A percentile compares a stretch with the other conserved stretches of the same genome.
Evolutionary conservation across 2,888 invertebrate genomes (phyloP).

Genomic region (Hofmannophila pseudospretella): DNA sequence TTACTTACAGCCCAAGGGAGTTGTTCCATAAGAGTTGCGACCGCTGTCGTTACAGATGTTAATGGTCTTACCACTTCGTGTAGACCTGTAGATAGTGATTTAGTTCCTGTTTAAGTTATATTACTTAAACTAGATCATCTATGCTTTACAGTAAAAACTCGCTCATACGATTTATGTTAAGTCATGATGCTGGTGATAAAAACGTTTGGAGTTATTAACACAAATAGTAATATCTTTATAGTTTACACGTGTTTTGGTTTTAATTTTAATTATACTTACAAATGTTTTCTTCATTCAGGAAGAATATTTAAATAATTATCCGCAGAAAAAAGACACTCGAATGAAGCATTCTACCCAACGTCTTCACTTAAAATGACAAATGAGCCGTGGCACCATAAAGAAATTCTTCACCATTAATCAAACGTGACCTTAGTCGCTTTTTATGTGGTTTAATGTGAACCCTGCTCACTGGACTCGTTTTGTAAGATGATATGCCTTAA

Average conservation of each 20-base stretch:
- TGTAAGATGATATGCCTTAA: too few relatives aligned
- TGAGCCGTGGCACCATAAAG: conserved; percentile 32
- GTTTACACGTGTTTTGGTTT: too few relatives aligned
- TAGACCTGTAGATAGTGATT: conserved; percentile 7
- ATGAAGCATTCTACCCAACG: conserved; percentile 23
- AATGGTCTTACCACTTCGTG: conserved; percentile 14
- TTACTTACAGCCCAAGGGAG: conserved; percentile 22
- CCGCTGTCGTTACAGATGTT: conserved; percentile 20
- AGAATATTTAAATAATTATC: conserved; percentile 1
- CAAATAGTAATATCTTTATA: too few relatives aligned
- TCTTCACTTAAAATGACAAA: conserved; percentile 32
- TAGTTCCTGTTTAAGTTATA: conserved; percentile 9
- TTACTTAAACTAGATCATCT: conserved; percentile 1
- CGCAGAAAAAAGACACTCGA: conserved; percentile 26
- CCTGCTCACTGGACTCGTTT: background rate
- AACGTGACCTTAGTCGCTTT: conserved; percentile 25
- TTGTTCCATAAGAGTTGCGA: conserved; percentile 7
- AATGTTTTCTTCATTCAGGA: background rate
- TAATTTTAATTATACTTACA: too few relatives aligned
- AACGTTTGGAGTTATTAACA: too few relatives aligned
- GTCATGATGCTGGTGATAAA: too few relatives aligned
- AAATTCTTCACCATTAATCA: conserved; percentile 38
- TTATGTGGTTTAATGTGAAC: conserved; percentile 11
- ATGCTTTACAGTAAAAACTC: background rate
- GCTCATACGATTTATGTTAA: too few relatives aligned